phyloP scores from a whole-genome alignment of 2,113 vertebrate species.

The Aspiorhynchus laticeps region DNA sequence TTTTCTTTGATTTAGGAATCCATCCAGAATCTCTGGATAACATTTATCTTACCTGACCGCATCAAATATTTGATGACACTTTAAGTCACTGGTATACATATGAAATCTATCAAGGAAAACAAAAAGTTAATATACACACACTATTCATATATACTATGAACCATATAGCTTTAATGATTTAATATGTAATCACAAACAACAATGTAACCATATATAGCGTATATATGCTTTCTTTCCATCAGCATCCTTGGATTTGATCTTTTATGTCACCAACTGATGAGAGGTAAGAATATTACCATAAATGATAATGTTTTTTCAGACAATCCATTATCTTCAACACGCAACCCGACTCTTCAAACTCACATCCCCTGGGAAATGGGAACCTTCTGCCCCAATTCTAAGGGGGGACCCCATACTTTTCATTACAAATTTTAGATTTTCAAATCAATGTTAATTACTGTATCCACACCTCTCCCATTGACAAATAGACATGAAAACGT shows the following conservation, averaged over 20 bases:
- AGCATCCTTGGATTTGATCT: neutral
- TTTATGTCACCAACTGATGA: neutral
- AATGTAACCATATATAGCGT: neutral
- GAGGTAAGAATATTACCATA: neutral
- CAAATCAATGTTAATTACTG: neutral
- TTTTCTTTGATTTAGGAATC: neutral
- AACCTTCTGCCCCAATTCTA: neutral
- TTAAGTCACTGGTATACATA: neutral
- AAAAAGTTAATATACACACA: neutral
- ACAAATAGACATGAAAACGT: neutral
- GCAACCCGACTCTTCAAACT: neutral
- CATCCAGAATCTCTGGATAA: neutral
- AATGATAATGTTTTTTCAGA: neutral
- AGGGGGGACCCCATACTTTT: neutral
- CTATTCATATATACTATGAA: neutral
- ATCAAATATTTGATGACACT: neutral
- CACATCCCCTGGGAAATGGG: neutral
- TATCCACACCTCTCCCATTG: neutral
- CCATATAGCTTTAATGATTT: neutral
- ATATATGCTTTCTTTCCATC: neutral
- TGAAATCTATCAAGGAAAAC: neutral
- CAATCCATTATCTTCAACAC: neutral
- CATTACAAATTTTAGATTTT: neutral
- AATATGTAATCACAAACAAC: neutral
- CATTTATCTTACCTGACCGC: neutral